Evolutionary conservation across 2,888 invertebrate genomes (phyloP).

Genomic region (Erebia epiphron): DNA sequence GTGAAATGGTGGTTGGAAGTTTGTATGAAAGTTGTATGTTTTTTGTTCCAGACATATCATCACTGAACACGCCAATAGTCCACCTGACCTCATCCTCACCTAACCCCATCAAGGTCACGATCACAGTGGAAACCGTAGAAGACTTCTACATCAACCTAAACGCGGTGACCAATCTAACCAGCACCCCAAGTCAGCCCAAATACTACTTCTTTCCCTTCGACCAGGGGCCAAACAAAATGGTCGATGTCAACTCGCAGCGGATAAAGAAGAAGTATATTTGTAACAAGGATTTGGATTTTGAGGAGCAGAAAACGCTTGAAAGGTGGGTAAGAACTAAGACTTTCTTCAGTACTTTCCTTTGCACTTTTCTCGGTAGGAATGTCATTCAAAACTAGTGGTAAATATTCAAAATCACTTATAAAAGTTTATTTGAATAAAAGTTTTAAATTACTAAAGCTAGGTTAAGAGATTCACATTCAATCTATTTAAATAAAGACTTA

Average conservation of each 20-base stretch:
- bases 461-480: no score
- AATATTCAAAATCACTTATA: no score
- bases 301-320: slow-evolving; percentile 46
- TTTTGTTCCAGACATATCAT: slow-evolving; percentile 61
- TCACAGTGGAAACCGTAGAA: slow-evolving; percentile 82
- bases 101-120: slow-evolving; percentile 79
- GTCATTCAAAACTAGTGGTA: no score
- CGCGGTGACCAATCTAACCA: slow-evolving; percentile 64
- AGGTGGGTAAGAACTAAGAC: slow-evolving; percentile 39
- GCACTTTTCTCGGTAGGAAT: no score
- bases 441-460: no score
- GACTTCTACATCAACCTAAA: slow-evolving; percentile 83
- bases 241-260: slow-evolving; percentile 57
- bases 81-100: slow-evolving; percentile 87
- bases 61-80: slow-evolving; percentile 83
- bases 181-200: slow-evolving; percentile 75
- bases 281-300: slow-evolving; percentile 72
- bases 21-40: no score
- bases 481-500: no score
- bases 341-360: background rate
- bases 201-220: slow-evolving; percentile 82
- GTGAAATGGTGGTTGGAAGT: no score
- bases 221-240: slow-evolving; percentile 54
- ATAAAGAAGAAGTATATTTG: slow-evolving; percentile 77
- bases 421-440: no score